Base-by-base conservation (phyloP, 2,888 invertebrate species). In the Leucophenga maculata region DNA sequence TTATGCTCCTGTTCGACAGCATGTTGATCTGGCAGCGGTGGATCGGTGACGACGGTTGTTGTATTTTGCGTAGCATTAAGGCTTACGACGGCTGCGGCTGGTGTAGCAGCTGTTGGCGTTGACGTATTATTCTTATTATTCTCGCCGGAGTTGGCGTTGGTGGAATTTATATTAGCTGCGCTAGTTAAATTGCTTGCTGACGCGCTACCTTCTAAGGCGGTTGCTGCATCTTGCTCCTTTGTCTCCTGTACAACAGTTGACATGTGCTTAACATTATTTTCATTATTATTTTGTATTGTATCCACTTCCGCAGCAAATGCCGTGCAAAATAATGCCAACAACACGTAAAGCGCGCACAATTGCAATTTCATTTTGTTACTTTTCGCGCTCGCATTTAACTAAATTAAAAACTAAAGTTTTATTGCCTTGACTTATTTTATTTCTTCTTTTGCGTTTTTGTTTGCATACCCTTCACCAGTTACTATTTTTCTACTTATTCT, bases 1-100 rank as follows among this genome's bases (percentile, higher is more conserved):
- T 97, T 95, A 85, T 98, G 97, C 87, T 99, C 98, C 89, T 97
- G 96, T 89, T 98, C 97, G 1, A 97, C 97, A 1, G 97, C 94
- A 77, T 94, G 96, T 86, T 95, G 95, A 78, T 94, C 95, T 0
- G 97, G 97, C 54, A 97, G 88, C 8, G 95, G 93, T 8, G 94
- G 93, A 84, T 95, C 95, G 0, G 93, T 92, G 0, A 93, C 92
- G 48, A 91, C 90, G 1, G 92, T 89, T 1, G 91, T 82, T 1
- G 70, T 69, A 70, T 86, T 87, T 22, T 75, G 74, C 9, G 76
- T 75, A 4, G 69, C 57, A 26, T 76, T 78, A 2, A 52, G 57
- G 8, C 55, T 14, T 9, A 60, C n/a, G 6, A 66, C 48, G 4
- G 26, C 46, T 16, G 72, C 22, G 16, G 65, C 9, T 13, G 70